These are phyloP conservation scores for Picathartes gymnocephalus DNA, from an alignment of 2,113 vertebrate genomes.

Conservation along the genomic window DNA sequence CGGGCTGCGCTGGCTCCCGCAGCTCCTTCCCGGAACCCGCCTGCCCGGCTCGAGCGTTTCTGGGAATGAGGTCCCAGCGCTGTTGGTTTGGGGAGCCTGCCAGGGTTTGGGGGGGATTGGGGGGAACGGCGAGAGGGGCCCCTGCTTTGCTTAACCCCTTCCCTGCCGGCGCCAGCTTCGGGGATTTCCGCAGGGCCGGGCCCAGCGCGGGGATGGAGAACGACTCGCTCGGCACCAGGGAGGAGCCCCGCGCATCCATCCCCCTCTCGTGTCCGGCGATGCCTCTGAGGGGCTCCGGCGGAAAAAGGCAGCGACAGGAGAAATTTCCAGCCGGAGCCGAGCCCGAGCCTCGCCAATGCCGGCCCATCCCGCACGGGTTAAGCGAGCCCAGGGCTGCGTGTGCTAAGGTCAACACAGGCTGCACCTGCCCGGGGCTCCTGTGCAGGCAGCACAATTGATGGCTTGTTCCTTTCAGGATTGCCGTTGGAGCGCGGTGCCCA, in stretches of 20 bases:
- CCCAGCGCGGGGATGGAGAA: accelerated
- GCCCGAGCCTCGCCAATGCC: background rate
- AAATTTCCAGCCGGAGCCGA: background rate
- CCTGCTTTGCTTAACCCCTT: constrained; percentile 42
- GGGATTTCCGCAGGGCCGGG: accelerated
- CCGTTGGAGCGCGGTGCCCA: constrained; percentile 73
- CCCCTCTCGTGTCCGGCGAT: accelerated
- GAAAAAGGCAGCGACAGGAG: background rate
- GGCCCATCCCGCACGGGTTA: constrained; percentile 51
- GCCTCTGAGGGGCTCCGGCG: background rate
- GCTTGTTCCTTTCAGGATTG: constrained; percentile 75
- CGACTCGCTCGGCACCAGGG: accelerated
- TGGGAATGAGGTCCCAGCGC: constrained; percentile 49
- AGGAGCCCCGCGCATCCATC: accelerated
- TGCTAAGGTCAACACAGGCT: constrained; percentile 66
- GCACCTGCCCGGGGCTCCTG: constrained; percentile 68
- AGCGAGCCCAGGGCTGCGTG: constrained; percentile 8
- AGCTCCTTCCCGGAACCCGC: constrained; percentile 68
- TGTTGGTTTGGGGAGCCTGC: constrained; percentile 69
- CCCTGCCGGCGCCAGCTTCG: accelerated
- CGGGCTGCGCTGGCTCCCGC: constrained; percentile 27
- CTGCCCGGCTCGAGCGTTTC: constrained; percentile 62
- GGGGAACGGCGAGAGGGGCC: constrained; percentile 34
- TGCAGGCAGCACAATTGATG: constrained; percentile 73
- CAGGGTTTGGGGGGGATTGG: constrained; percentile 61